Base-by-base conservation (phyloP, 2,113 vertebrate species). In the Pterocles burchelli region DNA sequence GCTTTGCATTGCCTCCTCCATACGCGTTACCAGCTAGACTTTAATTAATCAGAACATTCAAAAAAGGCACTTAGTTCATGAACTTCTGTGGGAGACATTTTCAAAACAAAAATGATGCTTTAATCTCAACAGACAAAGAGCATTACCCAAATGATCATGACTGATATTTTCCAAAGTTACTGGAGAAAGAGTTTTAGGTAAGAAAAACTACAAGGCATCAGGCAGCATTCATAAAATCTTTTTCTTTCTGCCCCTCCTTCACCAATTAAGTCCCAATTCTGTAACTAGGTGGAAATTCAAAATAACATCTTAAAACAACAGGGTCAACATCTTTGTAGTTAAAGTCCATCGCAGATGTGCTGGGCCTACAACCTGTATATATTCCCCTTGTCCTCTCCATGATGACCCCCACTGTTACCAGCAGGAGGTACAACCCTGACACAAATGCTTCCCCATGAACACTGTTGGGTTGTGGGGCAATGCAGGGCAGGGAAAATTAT, bases 101-200 rank as follows among this genome's bases (percentile, higher is more conserved):
- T 90, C 92, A 96, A 96, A 96, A 93, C 79, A 97, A 90, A 95
- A 96, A 88, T 43, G 34, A 71, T 80, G 20, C 48, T 89, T 93
- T 61, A 77, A 81, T 88, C 41, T 81, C 61, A 88, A 61, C 48
- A 85, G 82, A 68, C 0, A 11, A 92, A 70, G 33, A 91, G 26
- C 51, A 78, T 49, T 68, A 68, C 59, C 78, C 18, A 83, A 62
- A 54, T 48, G 45, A 78, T n/a, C 89, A 17, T 52, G 33, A 80
- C 33, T 75, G 48, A 22, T 77, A 88, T 41, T 85, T 94, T 94
- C 72, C 61, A 71, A 90, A 80, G 58, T 73, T 74, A 81, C 11
- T 57, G 61, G 25, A 76, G 66, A 36, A 74, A 59, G 13, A 48
- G 8, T 17, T 88, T 90, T 33, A 76, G 34, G 17, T 75, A 59